These are phyloP conservation scores for Cenopis cana DNA, from an alignment of 2,888 invertebrate species.

Conservation along the genomic window DNA sequence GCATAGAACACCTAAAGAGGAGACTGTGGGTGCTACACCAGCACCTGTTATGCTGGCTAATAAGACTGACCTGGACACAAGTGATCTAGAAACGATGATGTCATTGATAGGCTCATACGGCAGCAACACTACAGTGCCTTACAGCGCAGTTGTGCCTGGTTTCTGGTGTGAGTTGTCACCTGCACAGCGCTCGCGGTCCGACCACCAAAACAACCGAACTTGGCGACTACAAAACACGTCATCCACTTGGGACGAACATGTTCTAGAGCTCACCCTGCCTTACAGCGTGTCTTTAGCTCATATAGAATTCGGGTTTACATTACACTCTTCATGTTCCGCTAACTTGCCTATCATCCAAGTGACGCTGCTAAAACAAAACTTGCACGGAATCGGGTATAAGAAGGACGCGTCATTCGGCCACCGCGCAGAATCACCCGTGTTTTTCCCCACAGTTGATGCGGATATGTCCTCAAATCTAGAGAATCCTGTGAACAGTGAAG, in stretches of 20 bases:
- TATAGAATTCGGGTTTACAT: conserved; percentile 93
- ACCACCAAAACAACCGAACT: conserved; percentile 94
- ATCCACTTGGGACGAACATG: conserved; percentile 97
- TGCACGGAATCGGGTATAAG: conserved; percentile 84
- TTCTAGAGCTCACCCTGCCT: conserved; percentile 94
- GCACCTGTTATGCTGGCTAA: conserved; percentile 83
- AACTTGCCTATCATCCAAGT: conserved; percentile 93
- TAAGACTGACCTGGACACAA: conserved; percentile 82
- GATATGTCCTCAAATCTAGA: conserved; percentile 78
- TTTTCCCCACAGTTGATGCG: conserved; percentile 69
- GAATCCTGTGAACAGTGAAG: conserved; percentile 91
- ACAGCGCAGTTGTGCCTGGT: conserved; percentile 95
- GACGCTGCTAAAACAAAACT: conserved; percentile 85
- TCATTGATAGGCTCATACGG: conserved; percentile 91
- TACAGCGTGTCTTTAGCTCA: conserved; percentile 93
- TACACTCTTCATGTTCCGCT: conserved; percentile 91
- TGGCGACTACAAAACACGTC: conserved; percentile 95
- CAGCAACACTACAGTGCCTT: conserved; percentile 82
- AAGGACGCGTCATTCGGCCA: conserved; percentile 78
- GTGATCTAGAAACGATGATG: conserved; percentile 89
- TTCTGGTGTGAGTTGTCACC: conserved; percentile 98
- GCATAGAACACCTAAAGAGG: conserved; percentile 71
- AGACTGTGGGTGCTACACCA: conserved; percentile 62
- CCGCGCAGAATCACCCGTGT: conserved; percentile 73
- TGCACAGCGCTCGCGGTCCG: conserved; percentile 94